Percentiles rank a stretch among this genome's conserved stretches.
These are phyloP conservation scores for Zygothrica quintamaculata DNA, from an alignment of 2,888 invertebrate genomes.

Conservation along the genomic window DNA sequence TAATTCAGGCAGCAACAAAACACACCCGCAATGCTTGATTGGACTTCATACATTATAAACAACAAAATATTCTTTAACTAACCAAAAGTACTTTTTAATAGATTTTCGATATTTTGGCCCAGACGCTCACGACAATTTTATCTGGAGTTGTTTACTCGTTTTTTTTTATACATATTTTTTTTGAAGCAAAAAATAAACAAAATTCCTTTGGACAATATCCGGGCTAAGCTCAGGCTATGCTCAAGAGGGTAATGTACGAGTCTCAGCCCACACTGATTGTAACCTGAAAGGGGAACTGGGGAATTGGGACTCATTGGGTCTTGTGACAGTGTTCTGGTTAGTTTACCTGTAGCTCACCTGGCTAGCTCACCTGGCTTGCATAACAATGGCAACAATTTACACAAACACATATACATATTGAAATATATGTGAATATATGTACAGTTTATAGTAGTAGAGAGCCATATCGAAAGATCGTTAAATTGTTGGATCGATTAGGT, in stretches of 20 bases:
- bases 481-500: slow-evolving; percentile 13
- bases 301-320: slow-evolving; percentile 35
- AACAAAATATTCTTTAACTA: slow-evolving; percentile 32
- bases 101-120: slow-evolving; percentile 32
- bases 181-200: not conserved
- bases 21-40: not conserved
- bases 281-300: slow-evolving; percentile 15
- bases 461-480: slow-evolving; percentile 31
- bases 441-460: slow-evolving; percentile 5
- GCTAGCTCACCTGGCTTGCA: slow-evolving; percentile 58
- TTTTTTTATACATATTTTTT: slow-evolving; percentile 5
- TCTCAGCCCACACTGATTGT: slow-evolving; percentile 49
- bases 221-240: too few species aligned
- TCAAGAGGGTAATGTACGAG: slow-evolving; percentile 67
- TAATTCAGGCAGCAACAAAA: slow-evolving; percentile 47
- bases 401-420: not conserved
- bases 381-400: slow-evolving; percentile 40
- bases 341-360: slow-evolving; percentile 24
- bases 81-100: slow-evolving; percentile 48
- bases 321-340: slow-evolving; percentile 68
- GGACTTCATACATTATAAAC: slow-evolving; percentile 18
- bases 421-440: too few species aligned
- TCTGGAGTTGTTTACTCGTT: slow-evolving; percentile 21
- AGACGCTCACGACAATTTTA: slow-evolving; percentile 38
- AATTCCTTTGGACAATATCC: slow-evolving; percentile 60